phyloP scores from a whole-genome alignment of 2,797 vertebrate species.

The Spinibarbus caldwelli region DNA sequence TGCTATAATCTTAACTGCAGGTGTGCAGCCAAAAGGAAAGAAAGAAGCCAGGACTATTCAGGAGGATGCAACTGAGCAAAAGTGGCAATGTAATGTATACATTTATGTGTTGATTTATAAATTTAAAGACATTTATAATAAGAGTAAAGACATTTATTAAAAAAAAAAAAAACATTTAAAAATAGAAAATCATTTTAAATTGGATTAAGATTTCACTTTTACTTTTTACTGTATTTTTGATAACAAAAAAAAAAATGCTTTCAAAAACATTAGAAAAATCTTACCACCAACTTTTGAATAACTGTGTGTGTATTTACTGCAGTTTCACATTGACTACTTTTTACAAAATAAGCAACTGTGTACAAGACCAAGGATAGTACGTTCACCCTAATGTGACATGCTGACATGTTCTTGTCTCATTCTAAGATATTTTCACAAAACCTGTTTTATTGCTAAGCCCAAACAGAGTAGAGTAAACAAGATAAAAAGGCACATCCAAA shows the following conservation, averaged over 20 bases:
- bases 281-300: not conserved
- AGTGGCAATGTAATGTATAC: too few species aligned
- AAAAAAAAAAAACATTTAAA: not conserved
- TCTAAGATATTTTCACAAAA: slow-evolving; percentile 2
- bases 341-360: not conserved
- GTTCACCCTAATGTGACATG: not conserved
- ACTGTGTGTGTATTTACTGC: not conserved
- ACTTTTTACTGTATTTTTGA: too few species aligned
- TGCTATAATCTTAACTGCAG: slow-evolving; percentile 24
- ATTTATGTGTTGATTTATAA: too few species aligned
- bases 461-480: not conserved
- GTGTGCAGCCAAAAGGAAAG: slow-evolving; percentile 6
- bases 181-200: not conserved
- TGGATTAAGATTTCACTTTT: not conserved
- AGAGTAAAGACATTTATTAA: too few species aligned
- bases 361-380: not conserved
- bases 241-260: not conserved
- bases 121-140: too few species aligned
- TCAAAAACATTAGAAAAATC: not conserved
- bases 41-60: not conserved
- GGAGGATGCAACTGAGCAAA: not conserved
- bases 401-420: not conserved
- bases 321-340: not conserved
- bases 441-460: not conserved
- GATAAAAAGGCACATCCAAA: not conserved